Percentiles rank a stretch among this genome's conserved stretches.
phyloP scores from a whole-genome alignment of 2,113 vertebrate species.

The Isurus oxyrinchus region DNA sequence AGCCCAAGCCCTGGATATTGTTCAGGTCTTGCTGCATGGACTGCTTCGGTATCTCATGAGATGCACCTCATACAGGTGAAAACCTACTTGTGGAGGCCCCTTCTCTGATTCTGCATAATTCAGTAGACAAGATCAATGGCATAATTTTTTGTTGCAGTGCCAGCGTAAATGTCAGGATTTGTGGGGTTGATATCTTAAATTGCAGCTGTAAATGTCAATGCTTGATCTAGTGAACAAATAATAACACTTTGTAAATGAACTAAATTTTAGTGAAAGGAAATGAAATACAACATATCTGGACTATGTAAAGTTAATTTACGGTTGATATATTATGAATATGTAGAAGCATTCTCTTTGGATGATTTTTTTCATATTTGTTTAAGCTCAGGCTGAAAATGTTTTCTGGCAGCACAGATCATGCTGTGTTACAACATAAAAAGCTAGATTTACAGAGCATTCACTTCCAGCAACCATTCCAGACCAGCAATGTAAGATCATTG shows the following conservation, averaged over 20 bases:
- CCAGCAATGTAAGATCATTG: not conserved
- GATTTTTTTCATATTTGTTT: not conserved
- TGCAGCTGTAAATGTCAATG: not conserved
- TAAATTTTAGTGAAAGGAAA: not conserved
- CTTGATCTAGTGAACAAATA: not conserved
- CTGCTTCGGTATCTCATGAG: not conserved
- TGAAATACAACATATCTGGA: not conserved
- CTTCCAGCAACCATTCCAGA: not conserved
- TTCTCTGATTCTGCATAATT: not conserved
- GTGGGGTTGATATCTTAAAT: not conserved
- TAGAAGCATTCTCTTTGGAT: not conserved
- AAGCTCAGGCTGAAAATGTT: not conserved
- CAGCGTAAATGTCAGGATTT: not conserved
- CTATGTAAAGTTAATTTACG: not conserved
- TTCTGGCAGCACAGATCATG: not conserved
- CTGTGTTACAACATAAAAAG: not conserved
- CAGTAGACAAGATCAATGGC: not conserved
- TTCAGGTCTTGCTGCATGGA: no score
- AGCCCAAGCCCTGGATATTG: no score
- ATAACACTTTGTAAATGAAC: not conserved
- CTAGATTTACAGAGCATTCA: not conserved
- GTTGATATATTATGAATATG: not conserved
- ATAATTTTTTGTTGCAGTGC: not conserved
- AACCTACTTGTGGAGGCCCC: not conserved
- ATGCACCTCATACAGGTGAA: not conserved